Evolutionary conservation across 2,113 vertebrate genomes (phyloP).

Genomic region (Ranitomeya imitator): DNA sequence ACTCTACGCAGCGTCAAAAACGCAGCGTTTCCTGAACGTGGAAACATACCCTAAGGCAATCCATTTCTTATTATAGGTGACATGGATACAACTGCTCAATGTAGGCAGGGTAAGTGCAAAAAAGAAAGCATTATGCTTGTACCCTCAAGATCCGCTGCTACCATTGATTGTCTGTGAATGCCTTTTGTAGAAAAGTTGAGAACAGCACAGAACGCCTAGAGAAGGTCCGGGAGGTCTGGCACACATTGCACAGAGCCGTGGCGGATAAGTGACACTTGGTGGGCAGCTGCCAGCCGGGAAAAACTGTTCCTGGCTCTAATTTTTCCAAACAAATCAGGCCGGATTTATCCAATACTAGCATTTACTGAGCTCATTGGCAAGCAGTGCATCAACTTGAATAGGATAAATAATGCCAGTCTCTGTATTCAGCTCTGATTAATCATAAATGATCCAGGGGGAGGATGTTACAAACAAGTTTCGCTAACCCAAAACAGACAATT

Average conservation of each 20-base stretch:
- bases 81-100: background rate
- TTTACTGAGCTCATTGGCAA: background rate
- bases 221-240: background rate
- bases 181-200: background rate
- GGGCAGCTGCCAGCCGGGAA: background rate
- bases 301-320: conserved; percentile 1
- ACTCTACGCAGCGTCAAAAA: no score
- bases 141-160: no score
- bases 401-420: background rate
- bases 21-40: no score
- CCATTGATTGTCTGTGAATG: no score
- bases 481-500: background rate
- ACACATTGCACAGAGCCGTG: background rate
- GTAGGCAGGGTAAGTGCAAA: no score
- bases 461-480: background rate
- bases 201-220: background rate
- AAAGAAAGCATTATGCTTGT: no score
- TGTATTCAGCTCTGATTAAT: background rate
- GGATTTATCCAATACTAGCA: background rate
- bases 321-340: background rate
- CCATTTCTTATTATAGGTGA: background rate
- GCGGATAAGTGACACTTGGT: background rate
- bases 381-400: background rate
- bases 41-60: no score
- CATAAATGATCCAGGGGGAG: background rate